phyloP scores from a whole-genome alignment of 2,797 vertebrate species.

The Mionectes olivaceus region DNA sequence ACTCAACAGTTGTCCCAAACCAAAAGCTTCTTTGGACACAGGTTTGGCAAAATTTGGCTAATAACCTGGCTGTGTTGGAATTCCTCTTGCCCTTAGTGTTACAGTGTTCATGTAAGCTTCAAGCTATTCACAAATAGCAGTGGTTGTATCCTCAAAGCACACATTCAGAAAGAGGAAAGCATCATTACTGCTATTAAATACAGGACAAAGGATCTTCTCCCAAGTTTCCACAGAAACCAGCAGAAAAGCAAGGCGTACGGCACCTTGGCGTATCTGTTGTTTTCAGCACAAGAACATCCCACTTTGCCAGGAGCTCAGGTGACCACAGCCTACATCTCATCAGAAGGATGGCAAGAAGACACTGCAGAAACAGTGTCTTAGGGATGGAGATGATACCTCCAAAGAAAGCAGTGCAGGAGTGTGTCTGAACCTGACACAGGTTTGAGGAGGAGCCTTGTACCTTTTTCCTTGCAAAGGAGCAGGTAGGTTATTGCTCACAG shows the following conservation, averaged over 20 bases:
- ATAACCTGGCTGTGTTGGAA: background rate
- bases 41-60: background rate
- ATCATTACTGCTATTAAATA: background rate
- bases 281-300: background rate
- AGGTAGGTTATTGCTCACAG: background rate
- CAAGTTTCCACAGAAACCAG: background rate
- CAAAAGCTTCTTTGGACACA: background rate
- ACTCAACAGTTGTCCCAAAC: background rate
- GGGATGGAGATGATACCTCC: background rate
- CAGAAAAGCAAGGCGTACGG: background rate
- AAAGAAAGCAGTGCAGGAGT: background rate
- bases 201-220: background rate
- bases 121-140: background rate
- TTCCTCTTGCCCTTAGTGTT: background rate
- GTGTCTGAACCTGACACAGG: fast-evolving
- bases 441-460: background rate
- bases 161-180: background rate
- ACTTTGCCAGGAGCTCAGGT: fast-evolving
- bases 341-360: background rate
- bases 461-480: background rate
- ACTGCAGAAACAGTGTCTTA: background rate
- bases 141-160: background rate
- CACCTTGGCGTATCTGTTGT: fast-evolving
- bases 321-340: fast-evolving
- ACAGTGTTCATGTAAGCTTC: background rate